Conservation (phyloP, 2,888 invertebrate species). For the Caenorhabditis sp. region DNA sequence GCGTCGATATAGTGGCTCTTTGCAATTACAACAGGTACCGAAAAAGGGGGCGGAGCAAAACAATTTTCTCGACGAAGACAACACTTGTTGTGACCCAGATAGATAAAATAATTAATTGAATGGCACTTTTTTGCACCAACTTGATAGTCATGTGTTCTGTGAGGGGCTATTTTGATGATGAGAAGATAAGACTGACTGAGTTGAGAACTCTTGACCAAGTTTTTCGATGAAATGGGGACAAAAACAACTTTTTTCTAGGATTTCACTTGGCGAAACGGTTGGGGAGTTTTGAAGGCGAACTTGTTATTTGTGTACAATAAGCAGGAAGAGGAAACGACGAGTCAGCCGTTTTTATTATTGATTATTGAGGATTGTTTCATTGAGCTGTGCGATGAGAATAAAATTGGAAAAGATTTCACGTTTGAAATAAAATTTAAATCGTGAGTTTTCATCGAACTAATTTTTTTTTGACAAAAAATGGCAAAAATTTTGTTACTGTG, state of each 20-base stretch:
- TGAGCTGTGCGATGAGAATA: slow-evolving; percentile 68
- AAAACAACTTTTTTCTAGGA: slow-evolving; percentile 51
- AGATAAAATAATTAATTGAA: neutral
- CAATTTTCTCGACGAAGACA: neutral
- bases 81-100: neutral
- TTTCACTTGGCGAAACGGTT: slow-evolving; percentile 62
- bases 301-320: slow-evolving; percentile 63
- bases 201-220: no score
- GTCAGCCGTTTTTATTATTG: slow-evolving; percentile 59
- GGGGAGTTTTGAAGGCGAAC: slow-evolving; percentile 67
- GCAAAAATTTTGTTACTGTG: no score
- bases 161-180: neutral
- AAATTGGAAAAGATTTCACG: slow-evolving; percentile 65
- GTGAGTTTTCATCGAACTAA: slow-evolving; percentile 50
- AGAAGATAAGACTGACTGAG: no score
- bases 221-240: no score
- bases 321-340: slow-evolving; percentile 41
- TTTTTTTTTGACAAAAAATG: no score
- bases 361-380: slow-evolving; percentile 69
- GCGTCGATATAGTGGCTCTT: slow-evolving; percentile 45
- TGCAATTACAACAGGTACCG: slow-evolving; percentile 55
- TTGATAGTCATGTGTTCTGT: neutral
- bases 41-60: neutral
- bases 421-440: slow-evolving; percentile 68
- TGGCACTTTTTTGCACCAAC: neutral